These are phyloP conservation scores for Elmis aenea DNA, from an alignment of 2,888 invertebrate species.

Conservation along the genomic window DNA sequence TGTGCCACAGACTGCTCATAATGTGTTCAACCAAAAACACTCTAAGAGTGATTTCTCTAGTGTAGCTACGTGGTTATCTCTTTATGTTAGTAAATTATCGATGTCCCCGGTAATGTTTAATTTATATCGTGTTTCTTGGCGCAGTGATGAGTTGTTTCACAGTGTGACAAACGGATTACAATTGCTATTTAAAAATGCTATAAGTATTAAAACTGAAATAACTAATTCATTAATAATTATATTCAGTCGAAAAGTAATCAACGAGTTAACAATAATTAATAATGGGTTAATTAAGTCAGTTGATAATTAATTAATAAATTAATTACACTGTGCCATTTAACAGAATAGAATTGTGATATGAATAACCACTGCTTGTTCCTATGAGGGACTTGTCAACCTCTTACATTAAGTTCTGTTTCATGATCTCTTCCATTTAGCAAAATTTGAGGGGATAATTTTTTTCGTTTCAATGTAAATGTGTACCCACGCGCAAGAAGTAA, in stretches of 20 bases:
- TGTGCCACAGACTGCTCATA: conserved; percentile 37
- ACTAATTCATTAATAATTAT: too few relatives aligned
- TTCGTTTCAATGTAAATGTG: too few relatives aligned
- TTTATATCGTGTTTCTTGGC: conserved; percentile 27
- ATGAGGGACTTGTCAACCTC: conserved; percentile 41
- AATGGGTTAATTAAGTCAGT: too few relatives aligned
- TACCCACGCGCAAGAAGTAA: too few relatives aligned
- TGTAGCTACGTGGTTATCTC: conserved; percentile 20
- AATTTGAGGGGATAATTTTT: conserved; percentile 4
- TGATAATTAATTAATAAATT: too few relatives aligned
- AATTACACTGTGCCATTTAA: conserved; percentile 33
- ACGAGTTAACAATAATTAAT: too few relatives aligned
- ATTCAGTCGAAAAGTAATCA: too few relatives aligned
- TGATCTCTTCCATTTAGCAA: conserved; percentile 38
- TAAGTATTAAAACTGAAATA: too few relatives aligned
- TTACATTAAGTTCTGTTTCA: conserved; percentile 24
- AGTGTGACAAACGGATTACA: too few relatives aligned
- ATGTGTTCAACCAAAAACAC: conserved; percentile 39
- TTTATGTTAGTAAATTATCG: conserved; percentile 20
- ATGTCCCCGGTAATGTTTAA: conserved; percentile 22
- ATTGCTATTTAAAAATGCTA: too few relatives aligned
- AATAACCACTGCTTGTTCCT: conserved; percentile 45
- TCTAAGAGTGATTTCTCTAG: conserved; percentile 32
- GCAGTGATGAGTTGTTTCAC: too few relatives aligned
- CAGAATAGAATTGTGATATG: conserved; percentile 44